Evolutionary conservation across 2,113 vertebrate species (phyloP).

Genomic region (Axis porcinus): DNA sequence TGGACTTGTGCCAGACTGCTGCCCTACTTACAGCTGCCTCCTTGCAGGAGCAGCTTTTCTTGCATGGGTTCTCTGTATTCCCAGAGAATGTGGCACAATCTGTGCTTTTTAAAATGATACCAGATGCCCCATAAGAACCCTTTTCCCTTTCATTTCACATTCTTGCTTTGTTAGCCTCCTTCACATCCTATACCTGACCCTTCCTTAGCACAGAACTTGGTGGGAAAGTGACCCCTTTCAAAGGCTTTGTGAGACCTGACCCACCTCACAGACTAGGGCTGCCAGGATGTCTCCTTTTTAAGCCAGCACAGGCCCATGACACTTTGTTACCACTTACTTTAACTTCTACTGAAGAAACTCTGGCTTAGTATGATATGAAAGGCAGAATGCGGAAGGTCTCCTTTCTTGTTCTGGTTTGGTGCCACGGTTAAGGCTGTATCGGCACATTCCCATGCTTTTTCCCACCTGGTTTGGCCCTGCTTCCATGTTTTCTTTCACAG

Average conservation of each 20-base stretch:
- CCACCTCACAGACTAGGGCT: neutral
- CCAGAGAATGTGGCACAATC: neutral
- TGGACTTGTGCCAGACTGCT: neutral
- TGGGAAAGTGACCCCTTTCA: neutral
- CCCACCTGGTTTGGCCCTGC: neutral
- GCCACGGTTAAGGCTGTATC: neutral
- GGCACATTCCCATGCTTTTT: neutral
- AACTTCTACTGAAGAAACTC: neutral
- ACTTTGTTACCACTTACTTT: neutral
- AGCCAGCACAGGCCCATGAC: neutral
- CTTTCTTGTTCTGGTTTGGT: neutral
- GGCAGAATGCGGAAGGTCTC: neutral
- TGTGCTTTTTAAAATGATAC: neutral
- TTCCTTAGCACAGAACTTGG: neutral
- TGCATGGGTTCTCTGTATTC: constrained; percentile 40
- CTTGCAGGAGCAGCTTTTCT: neutral
- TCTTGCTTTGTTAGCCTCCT: neutral
- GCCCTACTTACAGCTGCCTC: neutral
- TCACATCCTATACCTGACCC: neutral
- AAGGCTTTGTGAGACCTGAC: neutral
- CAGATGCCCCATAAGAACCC: neutral
- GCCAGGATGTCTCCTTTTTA: neutral
- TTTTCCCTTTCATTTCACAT: neutral
- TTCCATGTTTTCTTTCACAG: neutral
- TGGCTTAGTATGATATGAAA: neutral